Evolutionary conservation across 1,140 invertebrate species (phyloP), one percentile per base, ranked within the genome.

Genomic region (Pseudomyrmex pallidus): DNA sequence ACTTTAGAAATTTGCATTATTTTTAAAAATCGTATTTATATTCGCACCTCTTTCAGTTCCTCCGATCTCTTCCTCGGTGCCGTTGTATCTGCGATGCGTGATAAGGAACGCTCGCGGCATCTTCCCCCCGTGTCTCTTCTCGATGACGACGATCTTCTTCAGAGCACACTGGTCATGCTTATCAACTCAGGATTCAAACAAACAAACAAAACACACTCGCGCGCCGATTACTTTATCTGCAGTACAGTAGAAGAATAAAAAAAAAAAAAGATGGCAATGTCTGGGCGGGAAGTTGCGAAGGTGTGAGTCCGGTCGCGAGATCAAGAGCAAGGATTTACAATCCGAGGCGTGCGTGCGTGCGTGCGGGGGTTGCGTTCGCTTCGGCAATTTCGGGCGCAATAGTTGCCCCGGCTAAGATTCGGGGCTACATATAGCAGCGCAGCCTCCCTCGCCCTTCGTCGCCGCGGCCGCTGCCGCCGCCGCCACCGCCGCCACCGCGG

Each of bases 71-170:
- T 92, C 93, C 10, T 92, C 93, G 17, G 91, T 90, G 70, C 93
- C 92, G 83, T 95, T 94, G 91, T 95, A 95, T 15, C 95, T 93
- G 52, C 95, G 94, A 82, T 95, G 95, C 3, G 95, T 95, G 85
- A 95, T 95, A 22, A 95, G 94, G 84, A 95, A 95, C 20, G 95
- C 95, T 80, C 95, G 93, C 67, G 95, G 95, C 95, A 95, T 95
- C 54, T 92, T 89, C 68, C 35, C 3, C 35, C 35, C 25, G 1
- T 5, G 35, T 50, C 50, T 57, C 22, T 44, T 82, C 57, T 70
- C 15, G 61, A 52, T 10, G 35, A 35, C 5, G 5, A 35, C 35
- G 35, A 35, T 62, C 20, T 62, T 46, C 25, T 12, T 52, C 20
- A 46, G 20, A 68, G 56, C 63, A 64, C 87, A 88, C 73, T 78